Evolutionary conservation across 2,888 invertebrate genomes (phyloP).

Genomic region (Andrena hattorfiana): DNA sequence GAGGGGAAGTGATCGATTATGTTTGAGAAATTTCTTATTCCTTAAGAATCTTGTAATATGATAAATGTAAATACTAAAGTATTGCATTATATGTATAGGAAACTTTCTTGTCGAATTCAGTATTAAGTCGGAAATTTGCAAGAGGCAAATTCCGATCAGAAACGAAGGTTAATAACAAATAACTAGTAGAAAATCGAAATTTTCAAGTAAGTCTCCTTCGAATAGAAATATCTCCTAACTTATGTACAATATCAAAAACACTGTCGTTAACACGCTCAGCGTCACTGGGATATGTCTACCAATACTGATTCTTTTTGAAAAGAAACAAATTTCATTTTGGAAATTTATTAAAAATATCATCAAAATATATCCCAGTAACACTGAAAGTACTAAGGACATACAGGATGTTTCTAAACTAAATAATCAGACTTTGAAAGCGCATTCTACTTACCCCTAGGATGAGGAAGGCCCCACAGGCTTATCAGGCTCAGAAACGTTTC

Average conservation of each 20-base stretch:
- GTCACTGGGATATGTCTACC: neutral
- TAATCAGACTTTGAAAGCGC: neutral
- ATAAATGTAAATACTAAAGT: neutral
- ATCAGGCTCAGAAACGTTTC: neutral
- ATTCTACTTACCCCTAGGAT: conserved; percentile 26
- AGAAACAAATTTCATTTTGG: neutral
- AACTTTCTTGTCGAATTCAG: neutral
- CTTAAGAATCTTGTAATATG: neutral
- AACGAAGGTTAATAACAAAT: neutral
- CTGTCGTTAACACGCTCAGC: conserved; percentile 31
- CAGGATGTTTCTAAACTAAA: neutral
- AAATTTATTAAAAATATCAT: neutral
- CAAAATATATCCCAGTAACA: neutral
- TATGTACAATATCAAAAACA: conserved; percentile 12
- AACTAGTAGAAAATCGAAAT: neutral
- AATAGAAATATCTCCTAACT: neutral
- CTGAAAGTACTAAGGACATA: conserved; percentile 32
- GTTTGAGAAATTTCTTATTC: neutral
- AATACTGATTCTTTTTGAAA: neutral
- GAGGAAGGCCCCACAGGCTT: neutral
- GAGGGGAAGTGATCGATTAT: neutral
- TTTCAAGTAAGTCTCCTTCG: neutral
- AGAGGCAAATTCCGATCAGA: neutral
- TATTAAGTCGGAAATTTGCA: neutral
- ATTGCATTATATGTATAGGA: neutral